Evolutionary conservation across 2,797 vertebrate genomes (phyloP).

Genomic region (Notolepis coatsorum): DNA sequence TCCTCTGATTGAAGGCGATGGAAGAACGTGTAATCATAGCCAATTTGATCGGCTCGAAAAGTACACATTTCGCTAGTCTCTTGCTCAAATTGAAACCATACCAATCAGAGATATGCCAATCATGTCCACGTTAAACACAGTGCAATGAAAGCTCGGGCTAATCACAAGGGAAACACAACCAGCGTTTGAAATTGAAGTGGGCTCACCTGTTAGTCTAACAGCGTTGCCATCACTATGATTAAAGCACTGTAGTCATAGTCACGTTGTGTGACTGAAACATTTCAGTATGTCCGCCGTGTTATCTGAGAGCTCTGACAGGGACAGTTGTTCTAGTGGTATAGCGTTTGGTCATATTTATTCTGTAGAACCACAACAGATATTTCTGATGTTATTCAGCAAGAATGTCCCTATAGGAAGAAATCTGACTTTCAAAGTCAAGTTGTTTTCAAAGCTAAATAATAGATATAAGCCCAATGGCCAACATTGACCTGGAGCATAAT

Average conservation of each 20-base stretch:
- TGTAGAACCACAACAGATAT: background rate
- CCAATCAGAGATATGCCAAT: conserved; percentile 20
- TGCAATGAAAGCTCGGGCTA: background rate
- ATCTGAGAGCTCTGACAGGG: background rate
- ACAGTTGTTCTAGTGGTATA: background rate
- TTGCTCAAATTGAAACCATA: conserved; percentile 8
- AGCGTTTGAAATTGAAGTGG: conserved; percentile 21
- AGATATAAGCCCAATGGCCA: background rate
- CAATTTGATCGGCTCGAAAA: conserved; percentile 12
- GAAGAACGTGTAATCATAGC: conserved; percentile 14
- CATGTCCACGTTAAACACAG: conserved; percentile 4
- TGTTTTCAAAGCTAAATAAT: conserved; percentile 39
- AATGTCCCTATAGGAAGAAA: background rate
- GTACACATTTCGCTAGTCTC: conserved; percentile 11
- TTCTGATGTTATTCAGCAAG: background rate
- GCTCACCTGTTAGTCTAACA: background rate
- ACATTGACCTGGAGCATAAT: conserved; percentile 53
- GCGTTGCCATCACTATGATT: background rate
- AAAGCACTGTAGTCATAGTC: background rate
- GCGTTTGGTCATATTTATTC: conserved; percentile 3
- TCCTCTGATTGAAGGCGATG: conserved; percentile 19
- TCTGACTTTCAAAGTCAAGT: conserved; percentile 48
- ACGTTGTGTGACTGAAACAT: background rate
- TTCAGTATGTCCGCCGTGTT: background rate
- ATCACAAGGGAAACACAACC: conserved; percentile 2